Base-by-base conservation (phyloP, 2,797 vertebrate species). In the Chelon labrosus region DNA sequence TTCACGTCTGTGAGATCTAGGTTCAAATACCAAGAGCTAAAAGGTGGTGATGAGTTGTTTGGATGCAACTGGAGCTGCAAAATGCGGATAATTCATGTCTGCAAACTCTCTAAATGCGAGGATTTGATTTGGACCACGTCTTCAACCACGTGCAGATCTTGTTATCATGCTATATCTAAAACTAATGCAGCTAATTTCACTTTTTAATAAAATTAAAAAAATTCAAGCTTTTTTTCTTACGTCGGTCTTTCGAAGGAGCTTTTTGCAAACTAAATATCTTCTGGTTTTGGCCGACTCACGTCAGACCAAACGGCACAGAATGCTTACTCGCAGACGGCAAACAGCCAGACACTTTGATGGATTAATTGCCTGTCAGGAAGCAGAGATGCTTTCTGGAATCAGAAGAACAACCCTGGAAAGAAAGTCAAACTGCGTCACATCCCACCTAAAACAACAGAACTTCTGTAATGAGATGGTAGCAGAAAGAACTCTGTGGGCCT, bases 371-470 rank as follows among this genome's bases (percentile, higher is more conserved):
- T 62, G 31, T 63, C 0, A 10, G 50, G 47, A 42, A 19, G 2
- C 38, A 8, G 20, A 39, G 17, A 14, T 31, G 56, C 38, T 60
- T 39, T 60, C 10, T 22, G 41, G 53, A 50, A 63, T 77, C 20
- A 31, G 70, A 59, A 42, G n/a, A 55, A n/a, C n/a, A 55, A n/a
- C 14, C 10, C 12, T 31, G 42, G 27, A 55, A 55, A 38, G 3
- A 64, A 57, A 64, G 35, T 20, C 38, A 27, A 49, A 47, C 35
- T 37, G 25, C 41, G 27, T 14, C 41, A 53, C 3, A 52, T 8
- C 17, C 37, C 14, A 46, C 19, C 53, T 37, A 51, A 60, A 47
- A 58, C 49, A 53, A 52, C 0, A 64, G 10, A 14, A 25, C 11
- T 20, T 10, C 47, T 19, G 19, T 20, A 49, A 20, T 49, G 19